phyloP scores from a whole-genome alignment of 2,888 invertebrate species.

The Napeogenes inachia region DNA sequence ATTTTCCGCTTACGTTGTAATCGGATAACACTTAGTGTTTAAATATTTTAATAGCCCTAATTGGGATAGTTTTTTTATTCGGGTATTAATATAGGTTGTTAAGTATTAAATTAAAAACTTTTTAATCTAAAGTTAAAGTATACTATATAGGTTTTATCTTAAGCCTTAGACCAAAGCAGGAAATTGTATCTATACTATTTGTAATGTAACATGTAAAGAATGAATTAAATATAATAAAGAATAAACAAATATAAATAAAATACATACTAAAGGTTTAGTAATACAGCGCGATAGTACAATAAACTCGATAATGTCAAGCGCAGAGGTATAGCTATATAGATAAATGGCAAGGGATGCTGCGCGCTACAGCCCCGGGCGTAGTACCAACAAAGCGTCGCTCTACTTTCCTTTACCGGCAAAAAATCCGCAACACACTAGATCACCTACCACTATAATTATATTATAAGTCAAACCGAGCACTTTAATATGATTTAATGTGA shows the following conservation, averaged over 20 bases:
- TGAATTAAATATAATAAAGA: too few relatives aligned
- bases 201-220: too few relatives aligned
- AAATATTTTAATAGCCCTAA: neutral
- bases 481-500: conserved; percentile 34
- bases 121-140: too few relatives aligned
- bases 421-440: conserved; percentile 25
- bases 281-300: conserved; percentile 2
- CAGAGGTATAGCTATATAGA: conserved; percentile 25
- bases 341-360: conserved; percentile 68
- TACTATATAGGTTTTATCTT: too few relatives aligned
- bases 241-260: neutral
- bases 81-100: too few relatives aligned
- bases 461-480: conserved; percentile 41
- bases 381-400: conserved; percentile 71
- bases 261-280: neutral
- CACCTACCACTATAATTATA: conserved; percentile 21
- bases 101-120: too few relatives aligned
- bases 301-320: conserved; percentile 22
- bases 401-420: conserved; percentile 48
- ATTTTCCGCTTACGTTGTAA: conserved; percentile 22
- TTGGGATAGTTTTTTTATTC: too few relatives aligned
- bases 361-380: conserved; percentile 71
- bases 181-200: too few relatives aligned
- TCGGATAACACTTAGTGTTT: conserved; percentile 5
- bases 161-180: too few relatives aligned